These are phyloP conservation scores for Leptinotarsa tumamoca DNA, from an alignment of 2,888 invertebrate genomes.

Conservation along the genomic window DNA sequence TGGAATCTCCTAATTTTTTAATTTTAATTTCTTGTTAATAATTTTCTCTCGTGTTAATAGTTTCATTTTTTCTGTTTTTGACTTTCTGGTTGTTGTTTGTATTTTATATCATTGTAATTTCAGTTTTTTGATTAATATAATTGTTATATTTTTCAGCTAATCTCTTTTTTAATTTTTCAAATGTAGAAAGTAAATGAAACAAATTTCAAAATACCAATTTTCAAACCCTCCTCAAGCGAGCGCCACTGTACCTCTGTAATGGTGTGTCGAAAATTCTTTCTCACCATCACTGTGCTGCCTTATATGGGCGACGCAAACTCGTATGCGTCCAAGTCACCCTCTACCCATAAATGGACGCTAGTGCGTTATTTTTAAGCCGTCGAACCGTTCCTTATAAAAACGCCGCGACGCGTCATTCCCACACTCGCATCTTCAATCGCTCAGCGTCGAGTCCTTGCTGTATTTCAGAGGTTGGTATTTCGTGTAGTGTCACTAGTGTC, in stretches of 20 bases:
- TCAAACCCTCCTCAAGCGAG: not conserved
- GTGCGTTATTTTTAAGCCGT: conserved; percentile 60
- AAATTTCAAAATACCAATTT: no score
- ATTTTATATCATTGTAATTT: no score
- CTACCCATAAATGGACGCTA: conserved; percentile 63
- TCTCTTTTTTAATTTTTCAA: no score
- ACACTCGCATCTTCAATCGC: conserved; percentile 40
- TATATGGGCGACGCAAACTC: conserved; percentile 63
- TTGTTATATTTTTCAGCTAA: no score
- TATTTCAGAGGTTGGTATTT: conserved; percentile 42
- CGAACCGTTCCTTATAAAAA: conserved; percentile 51
- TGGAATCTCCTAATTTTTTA: no score
- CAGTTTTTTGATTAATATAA: no score
- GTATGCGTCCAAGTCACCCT: conserved; percentile 60
- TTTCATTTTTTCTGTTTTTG: no score
- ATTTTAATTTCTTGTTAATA: no score
- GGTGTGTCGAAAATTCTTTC: conserved; percentile 38
- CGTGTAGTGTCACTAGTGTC: conserved; percentile 5
- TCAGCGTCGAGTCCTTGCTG: conserved; percentile 42
- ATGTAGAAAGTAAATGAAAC: no score
- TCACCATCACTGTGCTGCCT: conserved; percentile 51
- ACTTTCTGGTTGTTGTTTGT: no score
- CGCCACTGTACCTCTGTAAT: conserved; percentile 27
- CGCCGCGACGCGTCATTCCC: conserved; percentile 29
- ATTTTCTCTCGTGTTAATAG: no score